These are phyloP conservation scores for Pandemis corylana DNA, from an alignment of 2,888 invertebrate species.

Conservation along the genomic window DNA sequence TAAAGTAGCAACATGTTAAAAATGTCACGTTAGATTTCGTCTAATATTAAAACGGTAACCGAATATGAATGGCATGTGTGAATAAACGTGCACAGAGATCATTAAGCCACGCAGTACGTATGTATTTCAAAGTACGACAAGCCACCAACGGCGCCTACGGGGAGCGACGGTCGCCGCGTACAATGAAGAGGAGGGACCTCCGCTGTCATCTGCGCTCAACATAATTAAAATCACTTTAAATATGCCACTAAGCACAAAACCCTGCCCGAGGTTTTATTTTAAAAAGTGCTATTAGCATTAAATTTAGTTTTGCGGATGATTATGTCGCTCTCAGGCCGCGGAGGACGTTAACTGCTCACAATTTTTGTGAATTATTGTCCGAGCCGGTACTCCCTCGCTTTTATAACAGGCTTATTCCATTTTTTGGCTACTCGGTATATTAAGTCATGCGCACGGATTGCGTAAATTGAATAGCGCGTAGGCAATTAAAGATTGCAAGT, in stretches of 20 bases:
- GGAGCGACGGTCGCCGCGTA: constrained; percentile 56
- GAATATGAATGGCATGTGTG: neutral
- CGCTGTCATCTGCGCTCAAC: constrained; percentile 84
- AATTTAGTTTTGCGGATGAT: constrained; percentile 84
- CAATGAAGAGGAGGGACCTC: constrained; percentile 82
- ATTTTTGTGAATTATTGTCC: constrained; percentile 83
- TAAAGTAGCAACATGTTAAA: neutral
- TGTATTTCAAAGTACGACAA: constrained; percentile 30
- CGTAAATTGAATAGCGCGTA: constrained; percentile 51
- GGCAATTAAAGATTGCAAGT: neutral
- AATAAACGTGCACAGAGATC: constrained; percentile 9
- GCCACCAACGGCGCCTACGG: constrained; percentile 56
- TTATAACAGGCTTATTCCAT: constrained; percentile 75
- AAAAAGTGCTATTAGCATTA: constrained; percentile 84
- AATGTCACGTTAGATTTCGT: neutral
- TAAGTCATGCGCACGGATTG: constrained; percentile 55
- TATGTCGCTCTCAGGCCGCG: constrained; percentile 79
- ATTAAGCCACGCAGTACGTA: constrained; percentile 9
- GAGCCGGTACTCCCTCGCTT: constrained; percentile 71
- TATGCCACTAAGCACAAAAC: constrained; percentile 80
- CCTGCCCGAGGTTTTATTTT: constrained; percentile 79
- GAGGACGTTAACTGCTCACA: constrained; percentile 78
- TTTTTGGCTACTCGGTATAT: constrained; percentile 69
- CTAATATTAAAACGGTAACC: neutral
- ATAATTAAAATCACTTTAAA: constrained; percentile 85